These are phyloP conservation scores for Polydesmus complanatus DNA, from an alignment of 2,888 invertebrate genomes.

Conservation along the genomic window DNA sequence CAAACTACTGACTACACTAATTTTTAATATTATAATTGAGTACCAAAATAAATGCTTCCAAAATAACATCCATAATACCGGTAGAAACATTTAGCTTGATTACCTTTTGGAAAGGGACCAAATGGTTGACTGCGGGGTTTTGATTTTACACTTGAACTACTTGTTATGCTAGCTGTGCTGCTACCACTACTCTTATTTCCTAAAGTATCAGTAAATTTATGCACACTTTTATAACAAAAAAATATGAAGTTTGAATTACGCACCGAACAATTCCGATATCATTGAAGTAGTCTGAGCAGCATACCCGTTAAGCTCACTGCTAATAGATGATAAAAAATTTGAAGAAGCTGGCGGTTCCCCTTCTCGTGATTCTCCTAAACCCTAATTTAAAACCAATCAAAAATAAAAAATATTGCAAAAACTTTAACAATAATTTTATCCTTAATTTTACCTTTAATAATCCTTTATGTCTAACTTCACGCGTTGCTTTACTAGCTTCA, in stretches of 20 bases:
- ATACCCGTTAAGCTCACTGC: conserved; percentile 80
- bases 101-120: conserved; percentile 60
- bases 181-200: conserved; percentile 15
- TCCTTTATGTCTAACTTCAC: conserved; percentile 73
- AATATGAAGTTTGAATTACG: conserved; percentile 22
- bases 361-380: conserved; percentile 38
- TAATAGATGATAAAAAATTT: conserved; percentile 60
- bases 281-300: conserved; percentile 86
- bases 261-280: conserved; percentile 86
- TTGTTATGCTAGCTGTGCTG: conserved; percentile 20
- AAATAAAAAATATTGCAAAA: conserved; percentile 3
- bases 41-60: too few relatives aligned
- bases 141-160: conserved; percentile 10
- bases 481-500: conserved; percentile 79
- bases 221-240: too few relatives aligned
- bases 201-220: background rate
- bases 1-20: too few relatives aligned
- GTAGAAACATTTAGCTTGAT: too few relatives aligned
- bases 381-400: conserved; percentile 27
- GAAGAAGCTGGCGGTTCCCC: conserved; percentile 20
- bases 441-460: conserved; percentile 49
- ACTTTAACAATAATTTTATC: background rate
- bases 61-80: too few relatives aligned
- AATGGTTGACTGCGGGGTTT: conserved; percentile 37
- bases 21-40: too few relatives aligned